Evolutionary conservation across 2,113 vertebrate species (phyloP), one percentile per base, ranked within the genome.

Genomic region (Bufo gargarizans): DNA sequence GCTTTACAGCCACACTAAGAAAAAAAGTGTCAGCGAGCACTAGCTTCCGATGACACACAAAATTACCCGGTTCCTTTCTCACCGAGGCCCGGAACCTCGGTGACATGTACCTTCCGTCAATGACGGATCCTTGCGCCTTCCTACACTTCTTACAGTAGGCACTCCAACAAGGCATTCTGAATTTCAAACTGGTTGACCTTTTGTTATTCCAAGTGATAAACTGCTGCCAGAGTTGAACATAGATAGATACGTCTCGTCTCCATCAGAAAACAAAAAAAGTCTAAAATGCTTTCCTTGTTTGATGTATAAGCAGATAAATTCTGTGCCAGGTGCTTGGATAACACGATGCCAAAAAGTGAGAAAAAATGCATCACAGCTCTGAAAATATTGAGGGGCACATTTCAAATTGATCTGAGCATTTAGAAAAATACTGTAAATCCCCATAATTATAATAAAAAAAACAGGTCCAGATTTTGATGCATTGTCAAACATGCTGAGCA

Each of bases 311-410:
- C 61, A 50, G 81, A 82, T 49, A 67, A 50, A 67, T n/a, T 67
- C 61, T 69, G 19, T 83, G 82, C 82, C 82, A 83, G 63, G 65
- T 83, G 82, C 82, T 83, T 83, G n/a, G 82, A 53, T 69, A 83
- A 83, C 82, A 50, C 63, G 33, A 69, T 11, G 1, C n/a, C 9
- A 4, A 49, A 69, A 83, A 83, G 47, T 83, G 63, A n/a, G 82
- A 83, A 83, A 83, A 33, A 53, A 22, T 69, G 4, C 13, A 83
- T 83, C 61, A 83, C 63, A 69, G 63, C 82, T 83, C 47, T 53
- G 49, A 83, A 49, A 83, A 83, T 83, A 83, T 83, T 69, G 61
- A 83, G 63, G 61, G 49, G 82, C 82, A 55, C 50, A 69, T 53
- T 53, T 53, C n/a, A 69, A 69, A 83, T 83, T 53, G 6, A 19